phyloP scores from a whole-genome alignment of 2,113 vertebrate species.

The Halcyon senegalensis region DNA sequence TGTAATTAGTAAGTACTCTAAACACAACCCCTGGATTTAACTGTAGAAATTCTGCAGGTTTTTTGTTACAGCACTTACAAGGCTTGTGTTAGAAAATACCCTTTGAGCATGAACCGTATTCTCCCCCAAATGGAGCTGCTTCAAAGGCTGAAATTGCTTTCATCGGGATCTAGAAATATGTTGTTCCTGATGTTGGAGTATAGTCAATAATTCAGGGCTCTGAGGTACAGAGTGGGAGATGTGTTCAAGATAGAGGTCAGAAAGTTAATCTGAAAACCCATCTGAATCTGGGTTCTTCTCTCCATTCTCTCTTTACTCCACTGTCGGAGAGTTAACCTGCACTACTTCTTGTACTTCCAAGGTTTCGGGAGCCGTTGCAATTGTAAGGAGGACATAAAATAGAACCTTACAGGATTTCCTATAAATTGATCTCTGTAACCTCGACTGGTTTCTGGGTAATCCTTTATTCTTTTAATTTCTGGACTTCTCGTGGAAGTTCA shows the following conservation, averaged over 20 bases:
- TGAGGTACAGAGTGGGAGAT: background rate
- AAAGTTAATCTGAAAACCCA: background rate
- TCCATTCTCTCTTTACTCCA: rapidly evolving
- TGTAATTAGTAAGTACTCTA: background rate
- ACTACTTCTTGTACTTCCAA: background rate
- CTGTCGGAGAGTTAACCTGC: background rate
- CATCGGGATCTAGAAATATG: background rate
- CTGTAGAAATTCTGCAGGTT: background rate
- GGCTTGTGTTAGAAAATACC: background rate
- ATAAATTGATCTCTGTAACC: background rate
- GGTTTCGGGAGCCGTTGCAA: background rate
- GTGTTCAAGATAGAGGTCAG: background rate
- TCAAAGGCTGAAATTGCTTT: background rate
- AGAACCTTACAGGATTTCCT: background rate
- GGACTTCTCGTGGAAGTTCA: background rate
- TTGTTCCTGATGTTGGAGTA: background rate
- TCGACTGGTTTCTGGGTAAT: background rate
- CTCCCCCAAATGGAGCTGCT: background rate
- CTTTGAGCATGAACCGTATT: background rate
- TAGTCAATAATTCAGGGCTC: background rate
- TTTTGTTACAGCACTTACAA: background rate
- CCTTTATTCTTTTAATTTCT: background rate
- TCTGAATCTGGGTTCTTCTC: background rate
- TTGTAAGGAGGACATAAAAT: background rate
- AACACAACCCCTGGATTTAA: background rate